Percentiles rank a stretch among this genome's conserved stretches.
Conservation (phyloP, 64 coral and sea anemone genomes). For the Hydrozoanthus tunicans region DNA sequence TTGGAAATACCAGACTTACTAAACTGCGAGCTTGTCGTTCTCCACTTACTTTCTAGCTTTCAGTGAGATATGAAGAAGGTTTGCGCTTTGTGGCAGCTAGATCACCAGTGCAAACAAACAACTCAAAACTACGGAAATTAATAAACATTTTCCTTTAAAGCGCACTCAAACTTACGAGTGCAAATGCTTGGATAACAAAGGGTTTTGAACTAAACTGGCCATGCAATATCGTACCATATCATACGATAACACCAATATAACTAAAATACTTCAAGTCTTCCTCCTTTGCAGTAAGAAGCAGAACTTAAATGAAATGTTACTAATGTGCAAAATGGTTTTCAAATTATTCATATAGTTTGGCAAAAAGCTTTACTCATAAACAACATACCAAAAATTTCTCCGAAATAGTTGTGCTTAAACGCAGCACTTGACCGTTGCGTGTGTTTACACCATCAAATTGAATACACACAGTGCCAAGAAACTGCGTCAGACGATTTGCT, state of each 20-base stretch:
- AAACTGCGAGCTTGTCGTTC: no score
- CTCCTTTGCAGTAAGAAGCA: neutral
- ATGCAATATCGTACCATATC: neutral
- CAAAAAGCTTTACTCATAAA: neutral
- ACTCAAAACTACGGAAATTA: neutral
- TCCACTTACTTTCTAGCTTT: no score
- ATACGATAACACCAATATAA: neutral
- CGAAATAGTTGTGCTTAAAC: neutral
- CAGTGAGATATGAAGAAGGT: no score
- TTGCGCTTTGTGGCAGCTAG: no score
- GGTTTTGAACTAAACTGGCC: conserved; percentile 1
- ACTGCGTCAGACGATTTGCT: neutral
- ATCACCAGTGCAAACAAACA: no score
- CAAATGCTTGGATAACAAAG: neutral
- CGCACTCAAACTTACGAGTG: no score
- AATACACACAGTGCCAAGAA: neutral
- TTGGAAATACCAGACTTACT: neutral
- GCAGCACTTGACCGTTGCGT: neutral
- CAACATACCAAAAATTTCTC: neutral
- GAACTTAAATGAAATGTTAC: neutral
- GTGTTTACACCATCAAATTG: neutral
- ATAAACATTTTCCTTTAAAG: neutral
- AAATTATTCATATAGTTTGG: neutral
- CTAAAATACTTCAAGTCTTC: neutral
- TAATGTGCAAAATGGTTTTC: neutral